Evolutionary conservation across 2,888 invertebrate species (phyloP).

Genomic region (Mesorhabditis belari): DNA sequence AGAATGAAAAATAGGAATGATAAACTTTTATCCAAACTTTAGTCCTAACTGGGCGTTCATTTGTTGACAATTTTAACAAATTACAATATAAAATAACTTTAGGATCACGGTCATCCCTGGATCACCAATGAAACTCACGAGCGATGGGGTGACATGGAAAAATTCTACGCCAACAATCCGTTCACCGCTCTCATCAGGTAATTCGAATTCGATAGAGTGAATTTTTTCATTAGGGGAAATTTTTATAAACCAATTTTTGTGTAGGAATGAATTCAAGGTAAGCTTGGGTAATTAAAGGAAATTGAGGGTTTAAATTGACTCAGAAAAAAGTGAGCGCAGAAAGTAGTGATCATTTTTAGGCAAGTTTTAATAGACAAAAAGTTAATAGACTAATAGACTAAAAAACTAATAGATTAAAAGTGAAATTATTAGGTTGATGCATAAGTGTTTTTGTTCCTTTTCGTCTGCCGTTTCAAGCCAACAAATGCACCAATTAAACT

Average conservation of each 20-base stretch:
- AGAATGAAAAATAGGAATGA: too few relatives aligned
- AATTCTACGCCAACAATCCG: slow-evolving; percentile 16
- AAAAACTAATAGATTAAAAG: not conserved
- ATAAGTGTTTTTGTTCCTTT: too few relatives aligned
- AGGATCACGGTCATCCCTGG: slow-evolving; percentile 38
- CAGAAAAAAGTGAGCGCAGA: too few relatives aligned
- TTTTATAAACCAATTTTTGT: not conserved
- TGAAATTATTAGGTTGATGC: too few relatives aligned
- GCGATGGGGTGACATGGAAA: slow-evolving; percentile 6
- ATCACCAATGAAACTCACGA: slow-evolving; percentile 27
- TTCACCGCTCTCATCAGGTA: slow-evolving; percentile 8
- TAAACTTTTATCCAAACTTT: too few relatives aligned
- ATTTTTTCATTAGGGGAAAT: not conserved
- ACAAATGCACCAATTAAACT: too few relatives aligned
- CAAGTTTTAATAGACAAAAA: too few relatives aligned
- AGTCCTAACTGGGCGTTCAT: too few relatives aligned
- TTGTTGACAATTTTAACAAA: not conserved
- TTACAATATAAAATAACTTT: not conserved
- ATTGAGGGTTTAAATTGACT: not conserved
- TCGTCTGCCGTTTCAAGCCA: too few relatives aligned
- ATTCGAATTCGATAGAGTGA: not conserved
- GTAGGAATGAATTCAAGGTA: not conserved
- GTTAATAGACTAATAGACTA: too few relatives aligned
- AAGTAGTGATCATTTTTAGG: too few relatives aligned
- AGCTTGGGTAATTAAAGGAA: not conserved